These are phyloP conservation scores for Nephila pilipes DNA, from an alignment of 1,140 invertebrate genomes.

Conservation along the genomic window DNA sequence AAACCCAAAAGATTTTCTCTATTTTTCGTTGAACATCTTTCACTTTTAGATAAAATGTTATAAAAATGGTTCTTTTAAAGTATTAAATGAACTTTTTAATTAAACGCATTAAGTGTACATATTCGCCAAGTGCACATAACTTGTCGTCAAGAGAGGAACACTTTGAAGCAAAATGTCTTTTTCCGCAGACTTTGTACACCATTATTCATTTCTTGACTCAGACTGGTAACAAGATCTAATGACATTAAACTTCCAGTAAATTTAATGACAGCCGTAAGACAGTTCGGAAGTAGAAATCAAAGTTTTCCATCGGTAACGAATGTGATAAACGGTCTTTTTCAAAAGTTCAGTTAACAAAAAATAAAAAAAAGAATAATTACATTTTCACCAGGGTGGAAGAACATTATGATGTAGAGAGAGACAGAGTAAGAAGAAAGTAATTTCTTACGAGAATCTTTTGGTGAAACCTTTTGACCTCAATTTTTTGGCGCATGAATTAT, in stretches of 20 bases:
- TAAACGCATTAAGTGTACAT: too few species aligned
- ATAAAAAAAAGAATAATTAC: constrained; percentile 56
- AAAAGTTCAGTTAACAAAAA: constrained; percentile 1
- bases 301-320: neutral
- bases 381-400: constrained; percentile 32
- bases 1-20: too few species aligned
- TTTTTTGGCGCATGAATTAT: constrained; percentile 51
- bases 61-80: too few species aligned
- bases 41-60: too few species aligned
- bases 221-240: neutral
- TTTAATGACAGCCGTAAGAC: constrained; percentile 2
- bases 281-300: neutral
- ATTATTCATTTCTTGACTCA: neutral
- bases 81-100: too few species aligned
- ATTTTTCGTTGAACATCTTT: too few species aligned
- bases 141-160: too few species aligned
- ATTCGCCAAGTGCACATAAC: too few species aligned
- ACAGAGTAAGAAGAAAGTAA: neutral
- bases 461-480: constrained; percentile 38
- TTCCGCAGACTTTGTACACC: too few species aligned
- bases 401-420: constrained; percentile 49
- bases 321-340: constrained; percentile 56
- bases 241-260: constrained; percentile 27
- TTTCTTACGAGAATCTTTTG: constrained; percentile 31
- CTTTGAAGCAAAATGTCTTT: too few species aligned